These are phyloP conservation scores for Athrips mouffetella DNA, from an alignment of 2,888 invertebrate genomes.

Conservation along the genomic window DNA sequence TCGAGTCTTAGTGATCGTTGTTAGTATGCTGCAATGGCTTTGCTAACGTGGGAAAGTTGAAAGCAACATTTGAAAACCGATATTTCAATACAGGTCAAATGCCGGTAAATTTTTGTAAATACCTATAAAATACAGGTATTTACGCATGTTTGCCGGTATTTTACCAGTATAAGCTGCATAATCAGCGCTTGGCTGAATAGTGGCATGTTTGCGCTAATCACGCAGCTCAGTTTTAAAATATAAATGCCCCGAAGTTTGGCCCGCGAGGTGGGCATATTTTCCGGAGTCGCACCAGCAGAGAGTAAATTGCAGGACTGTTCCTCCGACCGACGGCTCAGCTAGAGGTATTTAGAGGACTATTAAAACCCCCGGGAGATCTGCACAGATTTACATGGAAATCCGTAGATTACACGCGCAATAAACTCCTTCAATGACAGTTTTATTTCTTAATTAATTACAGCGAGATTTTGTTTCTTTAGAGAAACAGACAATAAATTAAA, in stretches of 20 bases:
- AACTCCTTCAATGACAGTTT: constrained; percentile 39
- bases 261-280: constrained; percentile 45
- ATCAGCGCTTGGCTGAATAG: background rate
- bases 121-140: no score
- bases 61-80: background rate
- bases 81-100: no score
- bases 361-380: constrained; percentile 52
- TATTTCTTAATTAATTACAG: constrained; percentile 24
- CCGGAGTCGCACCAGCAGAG: constrained; percentile 37
- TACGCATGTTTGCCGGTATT: no score
- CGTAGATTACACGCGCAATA: constrained; percentile 46
- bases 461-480: background rate
- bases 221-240: constrained; percentile 26
- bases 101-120: no score
- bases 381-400: constrained; percentile 53
- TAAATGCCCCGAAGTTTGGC: constrained; percentile 29
- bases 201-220: constrained; percentile 22
- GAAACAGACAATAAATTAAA: no score
- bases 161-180: no score
- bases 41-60: background rate
- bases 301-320: constrained; percentile 53
- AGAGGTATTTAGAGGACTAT: constrained; percentile 56
- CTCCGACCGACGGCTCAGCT: constrained; percentile 43
- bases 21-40: background rate
- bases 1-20: background rate